Evolutionary conservation across 2,888 invertebrate genomes (phyloP).

Genomic region (Ectemnius cavifrons): DNA sequence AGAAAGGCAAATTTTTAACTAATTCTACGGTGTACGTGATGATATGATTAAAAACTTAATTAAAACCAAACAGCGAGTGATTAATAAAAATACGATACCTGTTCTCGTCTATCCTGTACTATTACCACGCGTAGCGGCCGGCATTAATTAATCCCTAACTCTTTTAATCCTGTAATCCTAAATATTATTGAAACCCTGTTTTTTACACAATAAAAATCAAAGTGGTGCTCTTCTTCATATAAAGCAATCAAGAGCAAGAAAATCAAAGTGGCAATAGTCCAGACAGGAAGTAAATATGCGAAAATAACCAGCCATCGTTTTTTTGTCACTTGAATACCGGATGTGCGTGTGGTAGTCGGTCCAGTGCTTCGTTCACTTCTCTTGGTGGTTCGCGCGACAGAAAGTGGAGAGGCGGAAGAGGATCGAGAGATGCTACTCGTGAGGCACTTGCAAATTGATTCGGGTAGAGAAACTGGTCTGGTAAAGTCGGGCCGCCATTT

Average conservation of each 20-base stretch:
- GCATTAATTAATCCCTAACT: too few relatives aligned
- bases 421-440: constrained; percentile 35
- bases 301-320: neutral
- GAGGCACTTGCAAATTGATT: constrained; percentile 58
- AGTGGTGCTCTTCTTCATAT: too few relatives aligned
- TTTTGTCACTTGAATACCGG: neutral
- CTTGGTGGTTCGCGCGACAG: neutral
- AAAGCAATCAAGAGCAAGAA: neutral
- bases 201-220: too few relatives aligned
- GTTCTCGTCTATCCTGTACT: too few relatives aligned
- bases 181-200: too few relatives aligned
- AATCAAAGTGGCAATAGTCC: neutral
- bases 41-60: too few relatives aligned
- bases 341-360: neutral
- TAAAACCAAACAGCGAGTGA: too few relatives aligned
- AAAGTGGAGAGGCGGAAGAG: constrained; percentile 21
- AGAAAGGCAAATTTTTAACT: neutral
- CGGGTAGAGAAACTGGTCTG: constrained; percentile 62
- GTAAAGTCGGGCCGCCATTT: constrained; percentile 56
- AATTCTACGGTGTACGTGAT: too few relatives aligned
- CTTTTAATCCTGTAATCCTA: too few relatives aligned
- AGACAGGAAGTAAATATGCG: neutral
- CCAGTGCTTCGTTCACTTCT: neutral
- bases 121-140: too few relatives aligned
- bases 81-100: too few relatives aligned